phyloP scores from a whole-genome alignment of 1,140 invertebrate species.

The Sarcophaga bullata region DNA sequence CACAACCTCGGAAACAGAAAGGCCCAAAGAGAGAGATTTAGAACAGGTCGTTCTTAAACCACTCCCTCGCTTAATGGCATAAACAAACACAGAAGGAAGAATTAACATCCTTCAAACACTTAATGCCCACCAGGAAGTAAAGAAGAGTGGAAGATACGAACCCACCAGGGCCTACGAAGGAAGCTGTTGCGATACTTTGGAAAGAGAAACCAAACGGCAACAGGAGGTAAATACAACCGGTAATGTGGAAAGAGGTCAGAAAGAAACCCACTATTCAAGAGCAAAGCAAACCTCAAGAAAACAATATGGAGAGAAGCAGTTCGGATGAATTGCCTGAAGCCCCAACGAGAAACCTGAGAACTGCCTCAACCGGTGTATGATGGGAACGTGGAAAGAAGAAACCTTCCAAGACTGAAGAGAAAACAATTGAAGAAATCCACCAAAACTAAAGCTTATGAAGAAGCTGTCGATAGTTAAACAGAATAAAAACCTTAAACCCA shows the following conservation, averaged over 20 bases:
- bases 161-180: slow-evolving; percentile 50
- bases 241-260: slow-evolving; percentile 60
- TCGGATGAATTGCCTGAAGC: slow-evolving; percentile 51
- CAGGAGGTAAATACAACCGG: slow-evolving; percentile 48
- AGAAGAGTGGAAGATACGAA: slow-evolving; percentile 43
- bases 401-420: slow-evolving; percentile 52
- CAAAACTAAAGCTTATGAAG: slow-evolving; percentile 51
- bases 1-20: no score
- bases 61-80: slow-evolving; percentile 44
- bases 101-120: slow-evolving; percentile 42
- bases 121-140: slow-evolving; percentile 45
- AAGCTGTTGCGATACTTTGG: slow-evolving; percentile 52
- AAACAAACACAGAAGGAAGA: slow-evolving; percentile 51
- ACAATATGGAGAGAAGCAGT: slow-evolving; percentile 54
- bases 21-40: slow-evolving; percentile 46
- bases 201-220: slow-evolving; percentile 44
- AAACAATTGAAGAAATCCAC: slow-evolving; percentile 45
- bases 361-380: slow-evolving; percentile 45
- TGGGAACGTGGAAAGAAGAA: slow-evolving; percentile 58
- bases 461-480: slow-evolving; percentile 51
- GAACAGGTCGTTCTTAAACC: slow-evolving; percentile 44
- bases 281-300: slow-evolving; percentile 42
- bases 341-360: slow-evolving; percentile 9
- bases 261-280: slow-evolving; percentile 55
- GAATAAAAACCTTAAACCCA: slow-evolving; percentile 47